Conservation (phyloP, 2,797 vertebrate genomes). For the Telmatherina bonti region DNA sequence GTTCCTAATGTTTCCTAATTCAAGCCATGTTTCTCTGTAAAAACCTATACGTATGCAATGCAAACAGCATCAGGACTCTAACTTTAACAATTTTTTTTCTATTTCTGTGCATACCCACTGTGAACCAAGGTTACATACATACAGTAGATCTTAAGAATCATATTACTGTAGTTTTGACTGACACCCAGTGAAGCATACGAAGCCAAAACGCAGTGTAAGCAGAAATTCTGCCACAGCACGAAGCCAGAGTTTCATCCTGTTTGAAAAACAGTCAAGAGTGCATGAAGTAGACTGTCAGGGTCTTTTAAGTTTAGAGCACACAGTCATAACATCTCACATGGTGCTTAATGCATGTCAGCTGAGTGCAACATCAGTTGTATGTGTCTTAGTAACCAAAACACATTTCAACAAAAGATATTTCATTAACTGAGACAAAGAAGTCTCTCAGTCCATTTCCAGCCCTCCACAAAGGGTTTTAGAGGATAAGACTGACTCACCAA, state of each 20-base stretch:
- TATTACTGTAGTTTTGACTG: conserved; percentile 54
- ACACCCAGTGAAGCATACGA: conserved; percentile 39
- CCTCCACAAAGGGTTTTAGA: conserved; percentile 48
- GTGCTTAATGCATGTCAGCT: conserved; percentile 43
- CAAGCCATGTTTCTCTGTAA: not conserved
- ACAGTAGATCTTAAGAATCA: conserved; percentile 11
- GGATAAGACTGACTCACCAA: conserved; percentile 68
- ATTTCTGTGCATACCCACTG: not conserved
- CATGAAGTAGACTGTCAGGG: conserved; percentile 30
- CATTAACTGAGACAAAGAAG: conserved; percentile 59
- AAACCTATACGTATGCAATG: not conserved
- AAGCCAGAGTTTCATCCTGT: conserved; percentile 24
- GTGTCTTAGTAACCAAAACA: conserved; percentile 48
- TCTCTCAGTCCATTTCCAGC: conserved; percentile 46
- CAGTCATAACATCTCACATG: conserved; percentile 50
- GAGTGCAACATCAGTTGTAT: conserved; percentile 25
- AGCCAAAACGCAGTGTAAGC: conserved; percentile 4
- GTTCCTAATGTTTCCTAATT: not conserved
- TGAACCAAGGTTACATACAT: conserved; percentile 16
- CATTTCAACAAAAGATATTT: conserved; percentile 41
- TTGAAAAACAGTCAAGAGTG: conserved; percentile 38
- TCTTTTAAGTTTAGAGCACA: conserved; percentile 29
- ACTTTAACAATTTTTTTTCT: not conserved
- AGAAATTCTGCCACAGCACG: conserved; percentile 13
- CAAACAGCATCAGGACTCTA: not conserved